A percentile compares a stretch with the other conserved stretches of the same genome.
Evolutionary conservation across 2,888 invertebrate genomes (phyloP).

Genomic region (Nymphalis polychloros): DNA sequence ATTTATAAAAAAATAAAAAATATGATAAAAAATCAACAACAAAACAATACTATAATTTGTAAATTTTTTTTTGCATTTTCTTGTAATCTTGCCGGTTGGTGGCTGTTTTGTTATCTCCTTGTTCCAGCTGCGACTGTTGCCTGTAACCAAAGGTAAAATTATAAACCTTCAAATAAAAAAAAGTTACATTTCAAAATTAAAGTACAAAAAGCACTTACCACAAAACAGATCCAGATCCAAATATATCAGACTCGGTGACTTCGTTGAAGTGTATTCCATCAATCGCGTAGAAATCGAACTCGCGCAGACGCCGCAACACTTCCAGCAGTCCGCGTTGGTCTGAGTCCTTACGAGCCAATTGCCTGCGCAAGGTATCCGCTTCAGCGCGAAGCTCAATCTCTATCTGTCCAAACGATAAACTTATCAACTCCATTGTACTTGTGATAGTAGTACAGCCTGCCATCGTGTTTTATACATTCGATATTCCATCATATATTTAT

Average conservation of each 20-base stretch:
- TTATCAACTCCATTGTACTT: slow-evolving; percentile 1
- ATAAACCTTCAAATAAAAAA: neutral
- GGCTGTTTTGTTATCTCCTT: slow-evolving; percentile 50
- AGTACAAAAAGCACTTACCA: slow-evolving; percentile 51
- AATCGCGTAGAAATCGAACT: slow-evolving; percentile 74
- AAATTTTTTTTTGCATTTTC: slow-evolving; percentile 39
- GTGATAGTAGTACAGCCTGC: neutral
- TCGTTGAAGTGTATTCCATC: slow-evolving; percentile 80
- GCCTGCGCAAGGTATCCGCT: slow-evolving; percentile 61
- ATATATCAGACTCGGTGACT: slow-evolving; percentile 73
- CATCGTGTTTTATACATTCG: too few relatives aligned
- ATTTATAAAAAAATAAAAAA: slow-evolving; percentile 13
- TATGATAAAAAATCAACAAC: slow-evolving; percentile 13
- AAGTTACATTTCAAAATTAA: neutral
- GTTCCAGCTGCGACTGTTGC: slow-evolving; percentile 49
- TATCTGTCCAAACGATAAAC: slow-evolving; percentile 49
- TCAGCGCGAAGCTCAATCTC: slow-evolving; percentile 63
- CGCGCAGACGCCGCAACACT: slow-evolving; percentile 75
- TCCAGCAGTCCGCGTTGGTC: slow-evolving; percentile 80
- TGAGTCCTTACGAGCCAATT: slow-evolving; percentile 71
- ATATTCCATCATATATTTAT: too few relatives aligned
- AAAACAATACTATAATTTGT: slow-evolving; percentile 42
- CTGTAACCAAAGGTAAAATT: slow-evolving; percentile 16
- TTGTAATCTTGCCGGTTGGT: slow-evolving; percentile 41
- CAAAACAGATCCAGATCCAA: slow-evolving; percentile 57